Evolutionary conservation across 2,888 invertebrate genomes (phyloP).

Genomic region (Osedax fenrisi): DNA sequence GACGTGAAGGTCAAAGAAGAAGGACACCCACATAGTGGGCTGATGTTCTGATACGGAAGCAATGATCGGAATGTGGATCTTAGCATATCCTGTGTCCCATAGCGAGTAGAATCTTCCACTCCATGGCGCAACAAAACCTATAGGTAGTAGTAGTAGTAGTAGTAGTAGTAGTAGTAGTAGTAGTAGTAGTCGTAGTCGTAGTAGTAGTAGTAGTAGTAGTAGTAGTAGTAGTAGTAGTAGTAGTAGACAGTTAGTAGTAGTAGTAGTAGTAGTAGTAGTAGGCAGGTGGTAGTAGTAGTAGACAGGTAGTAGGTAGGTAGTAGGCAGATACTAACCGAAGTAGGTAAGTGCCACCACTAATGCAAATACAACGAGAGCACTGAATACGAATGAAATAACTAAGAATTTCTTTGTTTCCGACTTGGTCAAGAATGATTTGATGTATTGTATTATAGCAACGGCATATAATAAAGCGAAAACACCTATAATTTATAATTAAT

Average conservation of each 20-base stretch:
- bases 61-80: slow-evolving; percentile 97
- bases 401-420: slow-evolving; percentile 79
- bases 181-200: no score
- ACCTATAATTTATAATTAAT: no score
- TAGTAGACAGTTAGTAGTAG: no score
- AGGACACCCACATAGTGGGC: slow-evolving; percentile 88
- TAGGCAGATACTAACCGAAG: slow-evolving; percentile 54
- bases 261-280: no score
- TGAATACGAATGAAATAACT: slow-evolving; percentile 61
- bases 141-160: no score
- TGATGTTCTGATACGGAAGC: slow-evolving; percentile 98
- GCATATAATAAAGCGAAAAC: slow-evolving; percentile 87
- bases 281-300: no score
- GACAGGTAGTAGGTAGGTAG: no score
- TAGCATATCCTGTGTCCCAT: slow-evolving; percentile 98
- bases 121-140: slow-evolving; percentile 84
- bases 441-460: slow-evolving; percentile 70
- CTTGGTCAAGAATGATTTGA: slow-evolving; percentile 73
- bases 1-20: slow-evolving; percentile 87
- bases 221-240: no score
- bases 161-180: no score
- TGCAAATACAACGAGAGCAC: slow-evolving; percentile 69
- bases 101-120: slow-evolving; percentile 91
- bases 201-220: no score
- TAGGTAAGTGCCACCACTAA: slow-evolving; percentile 79